These are phyloP conservation scores for Acrocephalus scirpaceus DNA, from an alignment of 2,797 vertebrate genomes.

Conservation along the genomic window DNA sequence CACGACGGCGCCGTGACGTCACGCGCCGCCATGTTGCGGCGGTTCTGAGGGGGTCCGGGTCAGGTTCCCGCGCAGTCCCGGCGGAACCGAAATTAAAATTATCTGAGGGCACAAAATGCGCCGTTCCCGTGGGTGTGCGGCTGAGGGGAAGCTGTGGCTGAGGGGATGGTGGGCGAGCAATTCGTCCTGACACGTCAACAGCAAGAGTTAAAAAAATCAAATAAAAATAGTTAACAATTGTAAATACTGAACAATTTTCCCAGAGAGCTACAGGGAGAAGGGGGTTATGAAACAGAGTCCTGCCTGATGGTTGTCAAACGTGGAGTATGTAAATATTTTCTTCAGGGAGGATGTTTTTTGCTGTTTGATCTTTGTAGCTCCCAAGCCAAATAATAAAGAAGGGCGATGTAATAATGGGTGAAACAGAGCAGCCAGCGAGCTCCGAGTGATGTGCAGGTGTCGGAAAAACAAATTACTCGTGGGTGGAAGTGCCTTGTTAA, in stretches of 20 bases:
- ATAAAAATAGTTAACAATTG: rapidly evolving
- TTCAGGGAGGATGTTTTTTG: not conserved
- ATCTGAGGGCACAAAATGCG: rapidly evolving
- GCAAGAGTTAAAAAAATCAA: not conserved
- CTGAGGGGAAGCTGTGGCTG: not conserved
- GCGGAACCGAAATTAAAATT: no score
- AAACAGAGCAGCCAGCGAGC: not conserved
- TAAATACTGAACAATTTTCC: rapidly evolving
- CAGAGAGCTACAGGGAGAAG: no score
- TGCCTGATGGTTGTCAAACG: rapidly evolving
- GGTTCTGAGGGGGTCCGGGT: not conserved
- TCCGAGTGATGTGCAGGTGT: no score
- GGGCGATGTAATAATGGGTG: rapidly evolving
- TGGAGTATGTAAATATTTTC: rapidly evolving
- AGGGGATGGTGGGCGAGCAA: not conserved
- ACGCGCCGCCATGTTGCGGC: not conserved
- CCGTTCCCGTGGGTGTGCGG: no score
- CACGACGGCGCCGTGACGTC: not conserved
- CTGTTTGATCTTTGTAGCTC: not conserved
- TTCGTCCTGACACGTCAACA: not conserved
- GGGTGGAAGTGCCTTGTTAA: not conserved
- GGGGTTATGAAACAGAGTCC: rapidly evolving
- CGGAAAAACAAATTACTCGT: not conserved
- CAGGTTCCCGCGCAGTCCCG: no score
- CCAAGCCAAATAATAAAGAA: rapidly evolving